Evolutionary conservation across 2,888 invertebrate species (phyloP), one percentile per base, ranked within the genome.

Genomic region (Laothoe populi): DNA sequence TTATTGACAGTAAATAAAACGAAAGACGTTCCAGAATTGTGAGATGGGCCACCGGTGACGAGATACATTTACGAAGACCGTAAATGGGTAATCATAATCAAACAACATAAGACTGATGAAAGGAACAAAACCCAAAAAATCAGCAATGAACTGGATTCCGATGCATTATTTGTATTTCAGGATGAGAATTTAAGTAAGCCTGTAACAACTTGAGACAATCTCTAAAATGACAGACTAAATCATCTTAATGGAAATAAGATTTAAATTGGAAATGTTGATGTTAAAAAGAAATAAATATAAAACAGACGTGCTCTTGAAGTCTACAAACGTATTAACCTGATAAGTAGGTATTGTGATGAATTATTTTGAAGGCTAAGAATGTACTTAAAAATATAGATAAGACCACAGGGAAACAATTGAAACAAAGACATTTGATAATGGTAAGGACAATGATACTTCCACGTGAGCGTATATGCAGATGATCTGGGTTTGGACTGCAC

Each of bases 1-100:
- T 57, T 59, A 53, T 66, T 72, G 16, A 13, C 48, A 21, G 48
- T 62, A 49, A 58, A 58, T 42, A 40, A 24, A 49, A 38, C 1
- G 11, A 38, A 11, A 38, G 38, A 13, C 13, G 16, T n/a, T 1
- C 8, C 11, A 46, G 11, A n/a, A 21, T 2, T 46, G 23, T 7
- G 8, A 11, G 38, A 1, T 13, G 38, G 38, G 8, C 38, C 13
- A 38, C 11, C 38, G 13, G 38, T 10, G 13, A 38, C 38, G 10
- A 1, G 38, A 38, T 13, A 38, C 11, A 38, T 38, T 38, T 13
- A 38, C 13, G 5, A 38, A 38, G 13, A 38, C 2, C 13, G 10
- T 38, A 38, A 13, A 3, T 13, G 13, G 13, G 38, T 26, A 4
- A 3, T 26, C 3, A 26, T 26, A 26, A 26, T 4, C 26, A 26